A percentile compares a stretch with the other conserved stretches of the same genome.
Conservation (phyloP, 2,797 vertebrate genomes). For the Muscicapa comitata region DNA sequence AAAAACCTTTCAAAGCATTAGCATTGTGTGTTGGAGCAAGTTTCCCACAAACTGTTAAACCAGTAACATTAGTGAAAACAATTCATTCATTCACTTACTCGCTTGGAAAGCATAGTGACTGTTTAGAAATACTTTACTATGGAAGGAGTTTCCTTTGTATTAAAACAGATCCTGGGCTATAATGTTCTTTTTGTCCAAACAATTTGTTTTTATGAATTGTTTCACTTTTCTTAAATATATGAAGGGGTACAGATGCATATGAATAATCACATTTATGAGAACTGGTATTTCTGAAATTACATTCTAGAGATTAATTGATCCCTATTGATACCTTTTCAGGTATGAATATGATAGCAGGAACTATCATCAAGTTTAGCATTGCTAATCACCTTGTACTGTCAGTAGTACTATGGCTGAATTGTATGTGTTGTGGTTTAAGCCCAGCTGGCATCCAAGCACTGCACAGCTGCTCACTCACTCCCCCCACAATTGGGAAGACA, state of each 20-base stretch:
- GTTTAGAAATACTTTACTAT: not conserved
- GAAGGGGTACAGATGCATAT: not conserved
- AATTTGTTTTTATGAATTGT: not conserved
- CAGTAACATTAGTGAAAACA: not conserved
- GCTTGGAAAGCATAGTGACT: not conserved
- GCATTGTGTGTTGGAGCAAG: not conserved
- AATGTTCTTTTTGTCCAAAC: not conserved
- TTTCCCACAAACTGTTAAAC: conserved; percentile 5
- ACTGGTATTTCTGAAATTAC: not conserved
- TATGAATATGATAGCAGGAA: not conserved
- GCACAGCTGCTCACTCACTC: not conserved
- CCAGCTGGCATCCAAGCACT: not conserved
- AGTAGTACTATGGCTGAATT: not conserved
- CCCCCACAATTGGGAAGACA: fast-evolving
- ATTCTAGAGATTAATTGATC: not conserved
- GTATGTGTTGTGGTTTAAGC: not conserved
- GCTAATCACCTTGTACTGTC: not conserved
- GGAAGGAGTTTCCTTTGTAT: not conserved
- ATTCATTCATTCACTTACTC: not conserved
- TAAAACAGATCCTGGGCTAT: not conserved
- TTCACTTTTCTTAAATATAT: not conserved
- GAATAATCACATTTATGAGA: not conserved
- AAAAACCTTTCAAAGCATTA: conserved; percentile 17
- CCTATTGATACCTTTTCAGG: not conserved
- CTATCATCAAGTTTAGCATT: not conserved